phyloP scores from a whole-genome alignment of 2,888 invertebrate species.

The Apeira syringaria region DNA sequence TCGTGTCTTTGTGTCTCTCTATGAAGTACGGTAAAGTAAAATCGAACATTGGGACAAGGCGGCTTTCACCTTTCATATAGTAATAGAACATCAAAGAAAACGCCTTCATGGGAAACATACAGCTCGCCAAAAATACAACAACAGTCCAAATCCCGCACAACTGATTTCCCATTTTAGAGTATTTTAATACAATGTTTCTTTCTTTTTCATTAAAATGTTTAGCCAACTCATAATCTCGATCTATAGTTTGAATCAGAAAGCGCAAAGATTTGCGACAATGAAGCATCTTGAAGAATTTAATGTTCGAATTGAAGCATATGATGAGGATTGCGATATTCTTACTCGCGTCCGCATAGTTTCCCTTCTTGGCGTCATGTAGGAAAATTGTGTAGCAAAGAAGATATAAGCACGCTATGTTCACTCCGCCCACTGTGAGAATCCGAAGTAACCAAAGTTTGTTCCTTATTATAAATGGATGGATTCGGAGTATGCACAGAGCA shows the following conservation, averaged over 20 bases:
- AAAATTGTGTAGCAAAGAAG: slow-evolving; percentile 46
- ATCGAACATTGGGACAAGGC: slow-evolving; percentile 53
- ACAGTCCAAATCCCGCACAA: slow-evolving; percentile 52
- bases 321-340: slow-evolving; percentile 53
- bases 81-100: slow-evolving; percentile 46
- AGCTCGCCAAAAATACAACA: slow-evolving; percentile 36
- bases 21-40: slow-evolving; percentile 45
- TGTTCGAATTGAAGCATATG: slow-evolving; percentile 44
- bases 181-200: slow-evolving; percentile 41
- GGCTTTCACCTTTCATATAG: slow-evolving; percentile 41
- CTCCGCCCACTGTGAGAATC: slow-evolving; percentile 30
- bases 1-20: slow-evolving; percentile 42
- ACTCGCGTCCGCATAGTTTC: slow-evolving; percentile 47
- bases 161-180: slow-evolving; percentile 42
- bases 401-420: slow-evolving; percentile 17
- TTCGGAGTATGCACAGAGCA: slow-evolving; percentile 41
- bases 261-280: slow-evolving; percentile 39
- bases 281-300: slow-evolving; percentile 51
- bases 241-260: slow-evolving; percentile 41
- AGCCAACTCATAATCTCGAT: slow-evolving; percentile 49
- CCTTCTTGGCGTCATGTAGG: slow-evolving; percentile 41
- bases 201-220: slow-evolving; percentile 40
- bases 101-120: slow-evolving; percentile 54
- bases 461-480: slow-evolving; percentile 41
- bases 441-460: slow-evolving; percentile 39